Evolutionary conservation across 2,888 invertebrate genomes (phyloP), one percentile per base, ranked within the genome.

Genomic region (Nezara viridula): DNA sequence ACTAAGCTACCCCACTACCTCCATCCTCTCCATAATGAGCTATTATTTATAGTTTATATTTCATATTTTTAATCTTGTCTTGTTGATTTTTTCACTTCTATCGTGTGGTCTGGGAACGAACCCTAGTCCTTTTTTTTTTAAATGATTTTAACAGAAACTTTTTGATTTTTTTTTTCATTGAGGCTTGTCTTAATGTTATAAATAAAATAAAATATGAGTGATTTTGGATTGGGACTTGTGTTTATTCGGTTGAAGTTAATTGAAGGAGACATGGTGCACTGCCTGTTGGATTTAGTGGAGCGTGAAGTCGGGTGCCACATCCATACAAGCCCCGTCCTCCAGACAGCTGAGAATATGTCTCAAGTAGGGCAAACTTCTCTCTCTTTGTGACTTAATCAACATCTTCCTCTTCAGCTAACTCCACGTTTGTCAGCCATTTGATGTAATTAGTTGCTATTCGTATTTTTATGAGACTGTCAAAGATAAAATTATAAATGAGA

Each of bases 371-470:
- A 4, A 40, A 40, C 77, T 77, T 40, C 40, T 37, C 27, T 66
- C 66, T 66, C n/a, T n/a, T 66, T 66, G 66, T 66, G 6, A 73
- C 77, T 40, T 77, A 77, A 77, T 77, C 40, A 77, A 24, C 40
- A 24, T 37, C 77, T 77, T 77, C 40, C 9, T 24, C 77, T 32
- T 40, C 77, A 77, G 40, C 77, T 37, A 40, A 10, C 77, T 77
- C 10, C 21, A 7, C 40, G 5, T 77, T 24, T 77, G 77, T 60
- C 60, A 60, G 27, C 5, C 27, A 16, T 27, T 60, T 60, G 14
- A 60, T 27, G 27, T 14, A 60, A 27, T 60, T 60, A 27, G 27
- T 3, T 32, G 16, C 16, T 32, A 4, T 60, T 32, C 16, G 5
- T 27, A 32, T 27, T 60, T 60, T 27, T 27, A 32, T 60, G 14